Conservation (phyloP, 2,113 vertebrate genomes). For the Lamprologus ornatipinnis region DNA sequence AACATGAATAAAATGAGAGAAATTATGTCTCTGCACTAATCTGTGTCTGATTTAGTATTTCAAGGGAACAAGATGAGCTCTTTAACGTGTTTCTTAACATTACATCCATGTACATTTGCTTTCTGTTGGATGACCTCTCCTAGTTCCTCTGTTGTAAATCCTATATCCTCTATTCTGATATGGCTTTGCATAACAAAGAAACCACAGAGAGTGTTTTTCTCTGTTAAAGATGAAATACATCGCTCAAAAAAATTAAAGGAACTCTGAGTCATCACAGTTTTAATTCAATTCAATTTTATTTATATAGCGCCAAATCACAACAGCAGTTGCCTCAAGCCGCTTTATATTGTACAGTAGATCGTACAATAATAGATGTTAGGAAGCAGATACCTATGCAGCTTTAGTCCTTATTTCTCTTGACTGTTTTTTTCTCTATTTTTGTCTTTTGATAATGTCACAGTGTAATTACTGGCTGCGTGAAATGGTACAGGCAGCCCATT, state of each 20-base stretch:
- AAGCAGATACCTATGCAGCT: background rate
- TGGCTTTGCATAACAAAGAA: background rate
- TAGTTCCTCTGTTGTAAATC: background rate
- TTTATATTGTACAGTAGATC: background rate
- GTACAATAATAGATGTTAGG: background rate
- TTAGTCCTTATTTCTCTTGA: background rate
- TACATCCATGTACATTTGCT: background rate
- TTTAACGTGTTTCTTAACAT: background rate
- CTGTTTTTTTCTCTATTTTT: background rate
- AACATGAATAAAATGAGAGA: conserved; percentile 26
- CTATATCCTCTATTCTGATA: background rate
- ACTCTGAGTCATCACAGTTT: background rate
- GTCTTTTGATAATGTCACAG: too few species aligned
- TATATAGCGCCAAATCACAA: accelerated
- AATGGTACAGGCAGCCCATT: too few species aligned
- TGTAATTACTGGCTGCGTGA: too few species aligned
- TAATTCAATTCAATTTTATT: background rate
- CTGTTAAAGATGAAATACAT: background rate
- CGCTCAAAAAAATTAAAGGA: accelerated
- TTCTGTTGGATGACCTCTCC: background rate
- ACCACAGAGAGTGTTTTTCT: background rate
- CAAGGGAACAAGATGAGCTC: background rate
- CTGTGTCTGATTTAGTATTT: background rate
- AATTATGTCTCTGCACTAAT: background rate
- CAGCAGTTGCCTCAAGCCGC: background rate